Base-by-base conservation (phyloP, 1,140 invertebrate species). In the Ectropis grisescens region DNA sequence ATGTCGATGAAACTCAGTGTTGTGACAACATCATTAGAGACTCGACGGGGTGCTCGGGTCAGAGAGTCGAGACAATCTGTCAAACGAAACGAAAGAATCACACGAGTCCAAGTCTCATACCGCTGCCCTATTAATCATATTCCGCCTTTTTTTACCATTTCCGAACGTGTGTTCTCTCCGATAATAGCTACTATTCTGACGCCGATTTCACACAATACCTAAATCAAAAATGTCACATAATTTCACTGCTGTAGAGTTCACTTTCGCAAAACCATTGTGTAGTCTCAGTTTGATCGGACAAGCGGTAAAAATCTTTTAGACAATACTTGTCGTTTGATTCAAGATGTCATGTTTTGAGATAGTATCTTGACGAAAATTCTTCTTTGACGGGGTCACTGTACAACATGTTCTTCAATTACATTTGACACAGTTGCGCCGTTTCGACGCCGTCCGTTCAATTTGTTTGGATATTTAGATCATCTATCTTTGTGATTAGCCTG, bases 21-120 rank as follows among this genome's bases (percentile, higher is more conserved):
- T 8, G 16, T 19, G 16, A 19, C 16, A 19, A 57, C 74, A 62
- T 64, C 68, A 68, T 69, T 67, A 69, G 36, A 39, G 47, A 60
- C 75, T 49, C 75, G 51, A 51, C 70, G 68, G 75, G 75, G 65
- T 46, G 68, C 68, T 66, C 55, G 58, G 71, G 71, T 79, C 74
- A 79, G 59, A 62, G 59, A 70, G 62, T 45, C 60, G 70, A 72
- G 75, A 80, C 75, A 80, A 80, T 80, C 75, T 80, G 75, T 80
- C 75, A 80, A 71, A 72, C 51, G 65, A 80, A 71, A 72, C 51
- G 65, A 70, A 71, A 71, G 72, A 80, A 80, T 80, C 75, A 78
- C 62, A 69, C 74, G 33, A 40, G 45, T 40, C 47, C 47, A 37
- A 40, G 52, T 55, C 60, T 55, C 53, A 51, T 47, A 59, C 56